Percentiles rank a stretch among this genome's conserved stretches.
These are phyloP conservation scores for Erpobdella octoculata DNA, from an alignment of 2,888 invertebrate genomes.

Conservation along the genomic window DNA sequence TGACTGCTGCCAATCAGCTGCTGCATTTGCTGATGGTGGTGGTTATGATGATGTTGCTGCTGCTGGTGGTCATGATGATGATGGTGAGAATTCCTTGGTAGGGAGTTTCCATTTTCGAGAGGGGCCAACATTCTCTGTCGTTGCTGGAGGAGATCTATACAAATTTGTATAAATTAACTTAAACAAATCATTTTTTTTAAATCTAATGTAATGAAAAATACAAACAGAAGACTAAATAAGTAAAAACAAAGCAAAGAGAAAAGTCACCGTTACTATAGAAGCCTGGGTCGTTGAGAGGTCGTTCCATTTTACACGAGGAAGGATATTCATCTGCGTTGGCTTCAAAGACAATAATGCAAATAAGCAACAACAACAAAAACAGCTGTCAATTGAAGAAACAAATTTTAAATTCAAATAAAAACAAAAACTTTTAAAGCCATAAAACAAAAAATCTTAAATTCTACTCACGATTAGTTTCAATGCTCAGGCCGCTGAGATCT, in stretches of 20 bases:
- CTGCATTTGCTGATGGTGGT: constrained; percentile 24
- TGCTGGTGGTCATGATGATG: constrained; percentile 32
- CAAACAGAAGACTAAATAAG: background rate
- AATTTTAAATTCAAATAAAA: no score
- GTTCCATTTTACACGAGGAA: constrained; percentile 14
- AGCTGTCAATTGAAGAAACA: no score
- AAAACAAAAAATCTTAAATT: background rate
- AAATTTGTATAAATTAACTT: background rate
- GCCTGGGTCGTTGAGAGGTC: background rate
- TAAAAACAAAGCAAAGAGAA: background rate
- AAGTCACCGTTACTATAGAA: background rate
- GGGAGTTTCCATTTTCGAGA: background rate
- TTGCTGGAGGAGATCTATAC: background rate
- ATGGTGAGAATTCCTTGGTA: background rate
- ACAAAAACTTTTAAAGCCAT: background rate
- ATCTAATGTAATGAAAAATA: background rate
- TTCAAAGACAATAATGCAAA: background rate
- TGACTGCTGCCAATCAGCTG: constrained; percentile 3
- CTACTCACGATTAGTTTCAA: constrained; percentile 3
- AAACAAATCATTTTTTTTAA: background rate
- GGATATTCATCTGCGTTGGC: background rate
- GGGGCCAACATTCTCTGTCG: background rate
- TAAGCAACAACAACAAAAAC: no score
- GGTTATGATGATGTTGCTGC: constrained; percentile 39
- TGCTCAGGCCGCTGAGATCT: constrained; percentile 25